phyloP scores from a whole-genome alignment of 2,888 invertebrate species.

The Fragum fragum region DNA sequence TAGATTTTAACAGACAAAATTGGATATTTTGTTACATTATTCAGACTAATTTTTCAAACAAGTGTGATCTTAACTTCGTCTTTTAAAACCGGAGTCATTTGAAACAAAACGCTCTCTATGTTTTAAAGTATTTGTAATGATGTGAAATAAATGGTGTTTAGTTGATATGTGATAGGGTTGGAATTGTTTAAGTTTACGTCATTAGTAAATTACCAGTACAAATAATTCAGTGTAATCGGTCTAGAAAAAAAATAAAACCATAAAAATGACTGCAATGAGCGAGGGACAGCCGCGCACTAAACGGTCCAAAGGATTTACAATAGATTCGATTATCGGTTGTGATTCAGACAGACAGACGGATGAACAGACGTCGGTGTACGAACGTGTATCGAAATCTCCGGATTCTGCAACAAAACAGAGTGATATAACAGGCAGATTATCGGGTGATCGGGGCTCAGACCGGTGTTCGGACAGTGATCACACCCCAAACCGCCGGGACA shows the following conservation, averaged over 20 bases:
- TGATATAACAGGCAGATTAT: not conserved
- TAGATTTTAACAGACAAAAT: constrained; percentile 64
- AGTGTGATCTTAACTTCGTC: constrained; percentile 7
- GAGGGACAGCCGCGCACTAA: constrained; percentile 38
- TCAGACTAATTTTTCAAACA: constrained; percentile 41
- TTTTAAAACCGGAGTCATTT: constrained; percentile 18
- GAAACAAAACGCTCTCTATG: constrained; percentile 20
- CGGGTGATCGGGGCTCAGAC: not conserved
- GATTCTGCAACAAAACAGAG: not conserved
- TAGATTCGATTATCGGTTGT: constrained; percentile 74
- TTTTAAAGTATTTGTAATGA: constrained; percentile 15
- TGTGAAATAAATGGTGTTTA: constrained; percentile 19
- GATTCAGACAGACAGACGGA: constrained; percentile 66
- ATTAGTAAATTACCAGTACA: not conserved
- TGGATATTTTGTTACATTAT: constrained; percentile 62
- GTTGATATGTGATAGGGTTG: constrained; percentile 13
- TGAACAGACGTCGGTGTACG: constrained; percentile 45
- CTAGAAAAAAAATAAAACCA: not conserved
- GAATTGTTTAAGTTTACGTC: constrained; percentile 3
- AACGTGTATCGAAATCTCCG: constrained; percentile 20
- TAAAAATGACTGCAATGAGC: constrained; percentile 59
- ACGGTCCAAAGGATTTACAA: constrained; percentile 70
- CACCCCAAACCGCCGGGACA: constrained; percentile 11
- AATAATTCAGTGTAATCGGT: not conserved
- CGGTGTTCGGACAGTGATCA: not conserved